Percentiles rank a stretch among this genome's conserved stretches.
These are phyloP conservation scores for Hyperoodon ampullatus DNA, from an alignment of 2,113 vertebrate species.

Conservation along the genomic window DNA sequence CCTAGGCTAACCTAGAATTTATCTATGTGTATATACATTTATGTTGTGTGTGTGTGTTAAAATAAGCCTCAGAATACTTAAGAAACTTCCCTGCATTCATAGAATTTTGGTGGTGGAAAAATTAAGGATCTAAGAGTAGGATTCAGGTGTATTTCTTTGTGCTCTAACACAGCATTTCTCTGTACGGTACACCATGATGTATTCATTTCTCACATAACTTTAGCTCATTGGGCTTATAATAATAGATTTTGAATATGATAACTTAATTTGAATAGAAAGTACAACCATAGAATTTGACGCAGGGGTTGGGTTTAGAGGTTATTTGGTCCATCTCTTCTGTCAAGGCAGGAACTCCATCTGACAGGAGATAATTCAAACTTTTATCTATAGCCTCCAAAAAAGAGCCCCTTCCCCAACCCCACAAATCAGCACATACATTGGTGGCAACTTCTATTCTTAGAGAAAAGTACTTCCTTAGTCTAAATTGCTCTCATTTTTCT, in stretches of 20 bases:
- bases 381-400: not conserved
- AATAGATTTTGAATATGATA: not conserved
- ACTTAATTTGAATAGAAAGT: not conserved
- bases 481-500: slow-evolving; percentile 7
- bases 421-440: not conserved
- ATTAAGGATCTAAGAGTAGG: not conserved
- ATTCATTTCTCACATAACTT: not conserved
- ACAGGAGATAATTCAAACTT: not conserved
- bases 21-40: no score
- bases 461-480: not conserved
- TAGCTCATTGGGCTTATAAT: not conserved
- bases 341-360: not conserved
- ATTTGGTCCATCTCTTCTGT: not conserved
- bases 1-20: not conserved
- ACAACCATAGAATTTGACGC: not conserved
- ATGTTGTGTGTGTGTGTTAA: not conserved
- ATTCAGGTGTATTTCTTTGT: not conserved
- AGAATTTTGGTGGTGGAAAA: not conserved
- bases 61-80: not conserved
- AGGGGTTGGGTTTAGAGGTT: not conserved
- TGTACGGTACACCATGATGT: not conserved
- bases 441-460: not conserved
- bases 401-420: rapidly evolving
- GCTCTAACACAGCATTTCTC: not conserved
- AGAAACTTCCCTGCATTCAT: not conserved